phyloP scores from a whole-genome alignment of 2,797 vertebrate genomes.

The Esox lucius region DNA sequence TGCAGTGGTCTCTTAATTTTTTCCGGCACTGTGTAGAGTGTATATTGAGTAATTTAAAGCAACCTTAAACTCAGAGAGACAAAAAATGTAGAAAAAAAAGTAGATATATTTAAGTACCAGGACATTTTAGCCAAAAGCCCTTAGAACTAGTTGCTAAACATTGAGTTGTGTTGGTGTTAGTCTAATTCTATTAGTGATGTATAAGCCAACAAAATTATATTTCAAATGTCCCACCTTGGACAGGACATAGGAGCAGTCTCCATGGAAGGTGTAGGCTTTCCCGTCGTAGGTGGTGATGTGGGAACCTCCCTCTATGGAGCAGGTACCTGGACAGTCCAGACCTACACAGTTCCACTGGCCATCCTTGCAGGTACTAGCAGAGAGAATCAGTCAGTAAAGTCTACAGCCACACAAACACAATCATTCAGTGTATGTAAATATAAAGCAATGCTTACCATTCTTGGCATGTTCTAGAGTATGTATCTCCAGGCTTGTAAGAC shows the following conservation, averaged over 20 bases:
- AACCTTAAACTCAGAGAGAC: too few species aligned
- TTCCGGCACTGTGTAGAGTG: too few species aligned
- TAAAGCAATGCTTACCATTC: slow-evolving; percentile 68
- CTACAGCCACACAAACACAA: neutral
- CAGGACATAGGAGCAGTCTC: slow-evolving; percentile 83
- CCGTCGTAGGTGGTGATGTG: slow-evolving; percentile 83
- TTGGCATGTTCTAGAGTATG: slow-evolving; percentile 69
- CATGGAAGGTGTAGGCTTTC: slow-evolving; percentile 80
- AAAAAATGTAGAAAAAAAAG: too few species aligned
- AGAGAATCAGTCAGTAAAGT: slow-evolving; percentile 14
- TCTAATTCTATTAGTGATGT: too few species aligned
- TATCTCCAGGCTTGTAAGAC: slow-evolving; percentile 72
- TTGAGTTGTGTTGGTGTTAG: too few species aligned
- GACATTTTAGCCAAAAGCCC: too few species aligned
- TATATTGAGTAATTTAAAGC: too few species aligned
- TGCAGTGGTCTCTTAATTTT: too few species aligned
- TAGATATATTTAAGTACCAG: too few species aligned
- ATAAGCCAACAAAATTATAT: neutral
- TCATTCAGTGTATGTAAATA: neutral
- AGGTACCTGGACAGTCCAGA: slow-evolving; percentile 74
- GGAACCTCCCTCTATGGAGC: slow-evolving; percentile 80
- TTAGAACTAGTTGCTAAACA: too few species aligned
- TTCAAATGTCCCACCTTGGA: slow-evolving; percentile 73
- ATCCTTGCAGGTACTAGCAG: slow-evolving; percentile 71
- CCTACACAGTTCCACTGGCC: slow-evolving; percentile 77